These are phyloP conservation scores for Leuciscus idus DNA, from an alignment of 2,113 vertebrate species.

Conservation along the genomic window DNA sequence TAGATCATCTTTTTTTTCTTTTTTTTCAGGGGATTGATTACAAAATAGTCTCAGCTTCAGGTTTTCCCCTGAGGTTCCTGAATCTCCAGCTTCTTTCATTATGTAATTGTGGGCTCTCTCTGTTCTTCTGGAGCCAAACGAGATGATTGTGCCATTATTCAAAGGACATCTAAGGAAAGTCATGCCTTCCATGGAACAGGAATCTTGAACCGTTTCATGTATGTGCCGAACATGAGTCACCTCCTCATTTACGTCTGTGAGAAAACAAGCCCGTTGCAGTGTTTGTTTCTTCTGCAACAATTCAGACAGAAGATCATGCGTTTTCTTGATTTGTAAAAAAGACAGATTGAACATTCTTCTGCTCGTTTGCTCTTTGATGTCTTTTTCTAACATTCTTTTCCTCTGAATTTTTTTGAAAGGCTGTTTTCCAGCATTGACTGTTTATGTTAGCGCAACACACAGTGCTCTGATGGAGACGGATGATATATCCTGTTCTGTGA, in stretches of 20 bases:
- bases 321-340: constrained; percentile 36
- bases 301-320: constrained; percentile 22
- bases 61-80: not conserved
- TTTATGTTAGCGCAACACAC: constrained; percentile 27
- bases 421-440: constrained; percentile 41
- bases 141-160: not conserved
- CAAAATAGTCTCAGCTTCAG: not conserved
- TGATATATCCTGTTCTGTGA: constrained; percentile 40
- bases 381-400: constrained; percentile 1
- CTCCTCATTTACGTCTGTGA: not conserved
- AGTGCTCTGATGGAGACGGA: constrained; percentile 2
- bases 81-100: not conserved
- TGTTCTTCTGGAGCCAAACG: not conserved
- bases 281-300: constrained; percentile 14
- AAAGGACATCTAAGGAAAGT: constrained; percentile 5
- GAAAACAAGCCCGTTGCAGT: not conserved
- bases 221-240: constrained; percentile 5
- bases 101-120: not conserved
- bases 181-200: not conserved
- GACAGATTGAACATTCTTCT: not conserved
- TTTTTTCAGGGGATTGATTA: not conserved
- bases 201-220: constrained; percentile 10
- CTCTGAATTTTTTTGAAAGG: constrained; percentile 26
- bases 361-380: constrained; percentile 31
- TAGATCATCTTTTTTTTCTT: not conserved